Evolutionary conservation across 2,888 invertebrate species (phyloP), one percentile per base, ranked within the genome.

Genomic region (Camponotus fellah): DNA sequence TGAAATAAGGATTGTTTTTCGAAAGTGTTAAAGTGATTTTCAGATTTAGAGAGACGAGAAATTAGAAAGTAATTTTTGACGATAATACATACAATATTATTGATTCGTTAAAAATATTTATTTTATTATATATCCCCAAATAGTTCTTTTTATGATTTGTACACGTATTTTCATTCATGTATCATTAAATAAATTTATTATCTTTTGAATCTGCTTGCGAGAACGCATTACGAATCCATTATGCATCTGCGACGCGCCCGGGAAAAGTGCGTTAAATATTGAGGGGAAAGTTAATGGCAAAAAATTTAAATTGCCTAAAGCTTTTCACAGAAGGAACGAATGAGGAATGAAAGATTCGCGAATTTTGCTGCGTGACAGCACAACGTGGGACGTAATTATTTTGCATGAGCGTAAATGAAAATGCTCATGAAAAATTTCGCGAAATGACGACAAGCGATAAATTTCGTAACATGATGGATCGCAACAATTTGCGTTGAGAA

Each of bases 401-500:
- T 77, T 58, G 53, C 58, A 43, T 69, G 43, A 58, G 43, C 32
- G 40, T 56, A 10, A 56, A 34, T n/a, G 40, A 77, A 77, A 71
- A 69, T 79, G 43, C 37, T 71, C 58, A 34, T 60, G 71, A 79
- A 72, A 79, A 71, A 72, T 71, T 79, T 60, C 34, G 17, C 32
- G 69, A 69, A 68, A 60, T 46, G 26, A 26, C 8, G 72, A 60
- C 37, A 79, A 72, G 32, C 32, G 58, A 71, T 79, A 60, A 79
- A 79, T 79, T 79, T 79, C 17, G 32, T 56, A 37, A 69, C 37
- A 46, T 40, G 79, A 79, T 71, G 72, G 26, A 71, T 72, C 72
- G 72, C 26, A 79, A 79, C 46, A 79, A 72, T 79, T 71, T 79
- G 60, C 21, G 17, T 46, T 71, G 72, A 46, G 26, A 72, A 46